Evolutionary conservation across 2,113 vertebrate genomes (phyloP), one percentile per base, ranked within the genome.

Genomic region (Sitta europaea): DNA sequence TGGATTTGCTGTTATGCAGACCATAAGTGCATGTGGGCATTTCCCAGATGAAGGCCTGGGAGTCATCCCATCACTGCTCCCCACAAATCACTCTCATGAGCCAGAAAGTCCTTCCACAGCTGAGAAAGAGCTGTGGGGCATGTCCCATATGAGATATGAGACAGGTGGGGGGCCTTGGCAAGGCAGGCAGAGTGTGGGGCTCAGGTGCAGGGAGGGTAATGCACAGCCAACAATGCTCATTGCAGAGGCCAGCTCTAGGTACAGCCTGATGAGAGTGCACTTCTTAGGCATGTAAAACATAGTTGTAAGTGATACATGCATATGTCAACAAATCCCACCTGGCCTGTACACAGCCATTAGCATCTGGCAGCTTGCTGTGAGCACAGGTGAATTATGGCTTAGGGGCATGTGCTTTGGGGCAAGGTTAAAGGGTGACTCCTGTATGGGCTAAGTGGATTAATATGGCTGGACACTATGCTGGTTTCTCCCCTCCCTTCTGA

Each of bases 271-370:
- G 40, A 47, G 12, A 16, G 40, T 11, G 0, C 42, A 20, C 67
- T 88, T 82, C 78, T 48, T 27, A 58, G 82, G 57, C 33, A 23
- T 12, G 71, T 76, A 79, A 85, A 72, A 79, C 65, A 42, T 9
- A 4, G 4, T 8, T 79, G 42, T 72, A 76, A 79, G 74, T 88
- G 81, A 70, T 90, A 59, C 6, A 71, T 28, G 28, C 83, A 53
- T 63, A 76, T 31, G 93, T 84, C 90, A 86, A 79, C 93, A 96
- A 97, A 91, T 96, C 96, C 94, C 95, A 80, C 92, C 92, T 90
- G 92, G 81, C 74, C 78, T 66, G n/a, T 66, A 75, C 5, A 14
- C 55, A 82, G 87, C 85, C 71, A 90, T 96, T 92, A 94, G 78
- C 81, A 90, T 76, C 85, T 95, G 93, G 92, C 85, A 97, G 81